Conservation (phyloP, 2,797 vertebrate genomes). For the Malacoraja senta region DNA sequence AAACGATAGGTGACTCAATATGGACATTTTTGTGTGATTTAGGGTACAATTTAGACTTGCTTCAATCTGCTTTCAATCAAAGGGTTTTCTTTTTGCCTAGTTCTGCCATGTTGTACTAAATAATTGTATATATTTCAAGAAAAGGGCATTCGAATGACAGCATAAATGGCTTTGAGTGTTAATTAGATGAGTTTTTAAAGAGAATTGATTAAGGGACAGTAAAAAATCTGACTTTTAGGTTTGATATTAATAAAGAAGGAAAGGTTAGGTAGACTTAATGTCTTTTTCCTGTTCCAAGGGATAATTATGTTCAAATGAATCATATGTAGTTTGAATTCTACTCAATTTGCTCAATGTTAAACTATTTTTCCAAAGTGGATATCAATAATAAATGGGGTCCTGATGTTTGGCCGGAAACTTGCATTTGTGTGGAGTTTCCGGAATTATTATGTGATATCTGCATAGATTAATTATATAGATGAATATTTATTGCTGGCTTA, state of each 20-base stretch:
- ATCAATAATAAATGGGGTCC: neutral
- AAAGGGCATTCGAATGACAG: neutral
- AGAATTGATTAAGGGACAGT: neutral
- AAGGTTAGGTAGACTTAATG: neutral
- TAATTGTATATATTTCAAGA: neutral
- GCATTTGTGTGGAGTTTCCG: neutral
- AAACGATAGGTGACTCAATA: no score
- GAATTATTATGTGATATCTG: neutral
- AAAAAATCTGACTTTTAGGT: neutral
- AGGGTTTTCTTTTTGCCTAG: neutral
- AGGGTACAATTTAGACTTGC: no score
- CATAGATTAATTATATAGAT: slow-evolving; percentile 21
- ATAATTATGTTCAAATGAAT: slow-evolving; percentile 2
- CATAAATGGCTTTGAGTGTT: neutral
- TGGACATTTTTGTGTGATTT: neutral
- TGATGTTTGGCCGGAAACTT: neutral
- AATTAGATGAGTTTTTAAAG: neutral
- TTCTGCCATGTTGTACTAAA: neutral
- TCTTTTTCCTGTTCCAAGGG: neutral
- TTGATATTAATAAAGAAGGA: neutral
- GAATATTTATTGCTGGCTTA: neutral
- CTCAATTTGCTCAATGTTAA: neutral
- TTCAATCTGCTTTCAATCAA: neutral
- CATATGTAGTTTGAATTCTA: neutral
- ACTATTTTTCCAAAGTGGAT: neutral